Evolutionary conservation across 2,888 invertebrate genomes (phyloP).

Genomic region (Branchellion lobata): DNA sequence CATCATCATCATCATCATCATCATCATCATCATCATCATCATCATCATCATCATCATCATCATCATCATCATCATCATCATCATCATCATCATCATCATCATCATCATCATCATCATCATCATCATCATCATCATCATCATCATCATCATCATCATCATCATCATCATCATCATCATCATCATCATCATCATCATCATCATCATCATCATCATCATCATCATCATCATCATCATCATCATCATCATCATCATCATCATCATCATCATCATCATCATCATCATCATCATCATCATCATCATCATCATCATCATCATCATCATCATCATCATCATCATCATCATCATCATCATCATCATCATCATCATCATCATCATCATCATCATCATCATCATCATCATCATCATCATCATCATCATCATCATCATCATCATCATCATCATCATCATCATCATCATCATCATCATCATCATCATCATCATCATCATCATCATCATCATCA

Average conservation of each 20-base stretch:
- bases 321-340: conserved; percentile 58
- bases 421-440: conserved; percentile 58
- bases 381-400: conserved; percentile 58
- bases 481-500: conserved; percentile 59
- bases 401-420: conserved; percentile 58
- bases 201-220: conserved; percentile 58
- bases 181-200: conserved; percentile 58
- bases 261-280: conserved; percentile 58
- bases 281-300: conserved; percentile 58
- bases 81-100: conserved; percentile 58
- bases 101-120: conserved; percentile 59
- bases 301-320: conserved; percentile 59
- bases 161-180: conserved; percentile 58
- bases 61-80: conserved; percentile 59
- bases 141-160: conserved; percentile 58
- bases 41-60: conserved; percentile 58
- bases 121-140: conserved; percentile 58
- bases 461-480: conserved; percentile 58
- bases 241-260: conserved; percentile 58
- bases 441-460: conserved; percentile 58
- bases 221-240: conserved; percentile 27
- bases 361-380: conserved; percentile 58
- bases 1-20: conserved; percentile 58
- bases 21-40: conserved; percentile 58
- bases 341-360: conserved; percentile 58